Conservation (phyloP, 2,888 invertebrate species). For the Xylocampa areola region DNA sequence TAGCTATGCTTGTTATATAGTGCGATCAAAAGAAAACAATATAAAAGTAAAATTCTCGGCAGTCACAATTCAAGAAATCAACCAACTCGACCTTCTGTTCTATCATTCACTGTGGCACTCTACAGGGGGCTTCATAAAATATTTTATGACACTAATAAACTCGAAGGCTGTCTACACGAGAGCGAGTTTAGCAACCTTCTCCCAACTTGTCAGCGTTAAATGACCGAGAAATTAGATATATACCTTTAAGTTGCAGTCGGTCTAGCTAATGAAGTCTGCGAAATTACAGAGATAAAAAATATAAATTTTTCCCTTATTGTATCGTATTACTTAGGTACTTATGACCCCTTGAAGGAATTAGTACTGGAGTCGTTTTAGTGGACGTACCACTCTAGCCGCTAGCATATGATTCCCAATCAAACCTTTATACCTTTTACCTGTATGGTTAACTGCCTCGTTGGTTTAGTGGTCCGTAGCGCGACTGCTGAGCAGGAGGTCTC, state of each 20-base stretch:
- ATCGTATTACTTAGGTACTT: conserved; percentile 11
- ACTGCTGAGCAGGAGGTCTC: no score
- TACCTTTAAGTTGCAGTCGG: conserved; percentile 54
- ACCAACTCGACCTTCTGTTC: conserved; percentile 30
- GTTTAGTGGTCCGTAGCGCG: no score
- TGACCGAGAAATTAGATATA: conserved; percentile 70
- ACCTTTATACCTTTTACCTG: no score
- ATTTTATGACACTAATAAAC: conserved; percentile 71
- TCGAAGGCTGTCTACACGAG: conserved; percentile 61
- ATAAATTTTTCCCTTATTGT: conserved; percentile 22
- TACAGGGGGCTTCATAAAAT: conserved; percentile 66
- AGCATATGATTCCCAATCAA: no score
- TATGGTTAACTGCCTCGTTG: no score
- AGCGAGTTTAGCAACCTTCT: conserved; percentile 51
- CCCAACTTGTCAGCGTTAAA: conserved; percentile 67
- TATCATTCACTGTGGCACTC: conserved; percentile 26
- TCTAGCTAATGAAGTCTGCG: conserved; percentile 52
- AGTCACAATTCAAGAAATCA: conserved; percentile 11
- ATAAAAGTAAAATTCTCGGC: neutral
- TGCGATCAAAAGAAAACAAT: no score
- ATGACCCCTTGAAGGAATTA: no score
- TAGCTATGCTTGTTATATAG: no score
- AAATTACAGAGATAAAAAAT: conserved; percentile 53
- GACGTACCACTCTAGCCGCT: no score
- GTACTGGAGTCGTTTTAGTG: no score